A percentile compares a stretch with the other conserved stretches of the same genome.
Evolutionary conservation across 2,113 vertebrate species (phyloP).

Genomic region (Camelus bactrianus): DNA sequence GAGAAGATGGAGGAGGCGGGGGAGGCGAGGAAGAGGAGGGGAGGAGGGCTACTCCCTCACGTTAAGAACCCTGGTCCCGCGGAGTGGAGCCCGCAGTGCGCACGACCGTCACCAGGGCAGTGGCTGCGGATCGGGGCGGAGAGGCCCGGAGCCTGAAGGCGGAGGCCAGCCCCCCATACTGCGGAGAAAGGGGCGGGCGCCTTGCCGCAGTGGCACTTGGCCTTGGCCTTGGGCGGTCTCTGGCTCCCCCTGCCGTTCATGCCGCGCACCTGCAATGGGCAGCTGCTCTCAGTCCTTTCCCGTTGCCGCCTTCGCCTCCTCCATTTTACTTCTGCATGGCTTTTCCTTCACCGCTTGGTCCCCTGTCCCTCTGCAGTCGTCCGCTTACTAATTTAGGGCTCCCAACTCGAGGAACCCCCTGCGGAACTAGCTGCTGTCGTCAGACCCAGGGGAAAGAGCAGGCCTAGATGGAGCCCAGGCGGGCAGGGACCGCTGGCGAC

Average conservation of each 20-base stretch:
- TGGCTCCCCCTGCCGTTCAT: conserved; percentile 61
- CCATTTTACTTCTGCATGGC: conserved; percentile 33
- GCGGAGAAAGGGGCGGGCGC: background rate
- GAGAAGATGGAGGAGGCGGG: background rate
- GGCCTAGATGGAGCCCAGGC: background rate
- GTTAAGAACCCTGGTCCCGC: background rate
- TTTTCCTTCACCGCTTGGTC: background rate
- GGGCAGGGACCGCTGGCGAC: background rate
- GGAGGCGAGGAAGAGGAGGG: background rate
- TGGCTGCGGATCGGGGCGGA: background rate
- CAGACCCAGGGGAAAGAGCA: background rate
- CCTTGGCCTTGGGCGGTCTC: conserved; percentile 61
- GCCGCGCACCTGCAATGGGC: background rate
- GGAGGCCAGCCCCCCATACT: conserved; percentile 13
- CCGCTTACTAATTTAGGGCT: background rate
- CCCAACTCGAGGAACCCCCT: background rate
- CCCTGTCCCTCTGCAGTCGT: background rate
- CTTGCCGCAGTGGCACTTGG: background rate
- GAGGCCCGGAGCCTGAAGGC: background rate
- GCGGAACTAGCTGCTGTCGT: background rate
- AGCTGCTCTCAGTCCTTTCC: background rate
- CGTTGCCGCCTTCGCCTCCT: background rate
- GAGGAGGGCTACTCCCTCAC: background rate
- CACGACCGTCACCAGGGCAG: rapidly evolving
- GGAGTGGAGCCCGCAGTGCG: background rate